These are phyloP conservation scores for Nebria ingens DNA, from an alignment of 1,140 invertebrate species.

Conservation along the genomic window DNA sequence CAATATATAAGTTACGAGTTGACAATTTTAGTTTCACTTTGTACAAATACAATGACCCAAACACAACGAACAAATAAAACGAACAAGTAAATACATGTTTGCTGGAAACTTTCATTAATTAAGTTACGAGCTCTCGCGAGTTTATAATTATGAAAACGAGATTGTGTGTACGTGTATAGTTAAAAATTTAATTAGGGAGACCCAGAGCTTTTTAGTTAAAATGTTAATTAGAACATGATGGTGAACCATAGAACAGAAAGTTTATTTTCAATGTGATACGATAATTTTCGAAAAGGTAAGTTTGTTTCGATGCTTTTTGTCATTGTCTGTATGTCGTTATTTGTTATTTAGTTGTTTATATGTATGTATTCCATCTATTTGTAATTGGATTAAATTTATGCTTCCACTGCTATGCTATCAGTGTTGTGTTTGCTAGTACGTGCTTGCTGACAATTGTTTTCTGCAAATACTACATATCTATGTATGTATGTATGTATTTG, in stretches of 20 bases:
- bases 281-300: neutral
- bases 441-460: neutral
- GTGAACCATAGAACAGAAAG: neutral
- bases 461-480: no score
- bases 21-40: no score
- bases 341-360: no score
- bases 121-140: no score
- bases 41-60: no score
- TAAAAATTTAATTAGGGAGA: neutral
- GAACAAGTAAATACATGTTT: no score
- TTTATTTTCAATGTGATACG: neutral
- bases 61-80: no score
- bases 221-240: neutral
- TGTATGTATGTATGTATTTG: no score
- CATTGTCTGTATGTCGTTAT: no score
- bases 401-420: neutral
- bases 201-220: neutral
- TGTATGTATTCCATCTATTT: neutral
- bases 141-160: neutral
- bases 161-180: neutral
- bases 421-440: neutral
- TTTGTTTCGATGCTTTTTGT: neutral
- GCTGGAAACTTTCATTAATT: no score
- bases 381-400: slow-evolving; percentile 1
- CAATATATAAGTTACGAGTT: no score